Percentiles rank a stretch among this genome's conserved stretches.
phyloP scores from a whole-genome alignment of 1,140 invertebrate genomes.

The Colletes gigas region DNA sequence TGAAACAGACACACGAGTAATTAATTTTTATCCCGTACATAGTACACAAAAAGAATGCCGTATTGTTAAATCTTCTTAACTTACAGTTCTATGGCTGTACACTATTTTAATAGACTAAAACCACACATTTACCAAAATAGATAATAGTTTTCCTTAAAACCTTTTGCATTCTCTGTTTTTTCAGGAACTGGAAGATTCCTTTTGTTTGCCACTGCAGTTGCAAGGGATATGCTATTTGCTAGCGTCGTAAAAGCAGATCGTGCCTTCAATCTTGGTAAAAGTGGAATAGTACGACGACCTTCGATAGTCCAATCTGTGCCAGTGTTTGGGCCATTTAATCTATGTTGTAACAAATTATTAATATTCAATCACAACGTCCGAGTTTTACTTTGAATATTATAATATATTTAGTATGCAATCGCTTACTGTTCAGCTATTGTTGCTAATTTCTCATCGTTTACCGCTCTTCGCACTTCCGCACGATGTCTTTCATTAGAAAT shows the following conservation, averaged over 20 bases:
- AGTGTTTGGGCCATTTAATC: conserved; percentile 90
- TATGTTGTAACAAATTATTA: conserved; percentile 73
- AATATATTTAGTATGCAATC: conserved; percentile 40
- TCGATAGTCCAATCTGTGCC: conserved; percentile 93
- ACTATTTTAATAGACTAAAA: conserved; percentile 44
- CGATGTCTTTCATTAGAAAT: conserved; percentile 94
- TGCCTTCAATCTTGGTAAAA: conserved; percentile 90
- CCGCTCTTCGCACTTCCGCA: conserved; percentile 93
- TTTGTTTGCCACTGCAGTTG: conserved; percentile 80
- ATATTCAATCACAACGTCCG: conserved; percentile 43
- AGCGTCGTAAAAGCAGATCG: conserved; percentile 92
- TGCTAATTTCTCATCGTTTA: conserved; percentile 93
- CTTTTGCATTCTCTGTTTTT: conserved; percentile 65
- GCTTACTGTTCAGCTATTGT: conserved; percentile 93
- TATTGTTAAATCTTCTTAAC: conserved; percentile 2
- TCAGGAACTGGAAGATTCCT: conserved; percentile 73
- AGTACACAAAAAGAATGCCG: background rate
- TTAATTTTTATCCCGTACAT: background rate
- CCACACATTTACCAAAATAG: conserved; percentile 49
- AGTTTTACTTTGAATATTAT: conserved; percentile 10
- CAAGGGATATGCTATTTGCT: conserved; percentile 86
- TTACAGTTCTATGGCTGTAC: conserved; percentile 31
- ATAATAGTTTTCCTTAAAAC: conserved; percentile 51
- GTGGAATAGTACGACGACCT: conserved; percentile 89
- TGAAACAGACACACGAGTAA: conserved; percentile 15